phyloP scores from a whole-genome alignment of 2,888 invertebrate species.

The Diarsia brunnea region DNA sequence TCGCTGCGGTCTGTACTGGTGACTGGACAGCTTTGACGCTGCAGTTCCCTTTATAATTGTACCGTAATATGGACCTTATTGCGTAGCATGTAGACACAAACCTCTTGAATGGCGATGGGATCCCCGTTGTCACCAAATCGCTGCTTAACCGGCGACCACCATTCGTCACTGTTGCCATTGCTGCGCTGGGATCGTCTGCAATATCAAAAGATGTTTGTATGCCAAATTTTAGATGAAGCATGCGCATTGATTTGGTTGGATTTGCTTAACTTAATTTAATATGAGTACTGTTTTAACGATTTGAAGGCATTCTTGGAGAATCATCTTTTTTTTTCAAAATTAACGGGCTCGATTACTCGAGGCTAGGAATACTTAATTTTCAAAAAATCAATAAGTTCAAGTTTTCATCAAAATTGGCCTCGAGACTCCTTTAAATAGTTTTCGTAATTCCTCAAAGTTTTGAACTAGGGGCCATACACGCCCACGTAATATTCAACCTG shows the following conservation, averaged over 20 bases:
- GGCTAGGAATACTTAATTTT: too few species aligned
- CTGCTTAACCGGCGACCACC: slow-evolving; percentile 83
- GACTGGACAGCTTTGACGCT: not conserved
- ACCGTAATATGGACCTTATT: not conserved
- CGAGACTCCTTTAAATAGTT: too few species aligned
- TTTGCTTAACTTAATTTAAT: not conserved
- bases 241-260: not conserved
- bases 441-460: too few species aligned
- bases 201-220: slow-evolving; percentile 14
- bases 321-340: too few species aligned
- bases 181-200: slow-evolving; percentile 77
- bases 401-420: too few species aligned
- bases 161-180: slow-evolving; percentile 85
- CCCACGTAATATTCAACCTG: too few species aligned
- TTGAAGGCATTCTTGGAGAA: not conserved
- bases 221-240: not conserved
- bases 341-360: too few species aligned
- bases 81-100: slow-evolving; percentile 40
- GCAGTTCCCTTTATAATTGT: not conserved
- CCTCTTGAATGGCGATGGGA: slow-evolving; percentile 79
- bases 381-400: too few species aligned
- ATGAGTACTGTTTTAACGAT: not conserved
- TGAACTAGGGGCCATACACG: too few species aligned
- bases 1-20: not conserved
- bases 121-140: slow-evolving; percentile 82